Evolutionary conservation across 2,797 vertebrate genomes (phyloP), one percentile per base, ranked within the genome.

Genomic region (Coregonus ussuriensis): DNA sequence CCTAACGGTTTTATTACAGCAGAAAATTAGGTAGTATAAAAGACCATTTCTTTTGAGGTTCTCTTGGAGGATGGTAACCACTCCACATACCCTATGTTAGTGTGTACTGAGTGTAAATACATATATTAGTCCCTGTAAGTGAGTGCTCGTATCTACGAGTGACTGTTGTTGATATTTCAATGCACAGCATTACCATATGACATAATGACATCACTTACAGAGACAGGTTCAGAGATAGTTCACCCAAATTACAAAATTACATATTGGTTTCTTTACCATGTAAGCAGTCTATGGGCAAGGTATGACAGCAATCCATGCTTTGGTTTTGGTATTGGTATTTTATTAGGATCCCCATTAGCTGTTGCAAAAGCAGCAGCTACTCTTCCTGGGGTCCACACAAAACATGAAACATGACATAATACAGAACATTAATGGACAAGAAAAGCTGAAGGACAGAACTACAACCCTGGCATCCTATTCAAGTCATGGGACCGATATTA

Each of bases 1-100:
- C 66, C 53, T 14, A 72, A 67, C 47, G 51, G 35, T 82, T 82
- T 82, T 62, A 80, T 80, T 68, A 76, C 53, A 41, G 70, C 78
- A 77, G 74, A 7, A 62, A 59, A 54, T 63, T 62, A 63, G 41
- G 37, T 35, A 6, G 33, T 35, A 6, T 18, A 68, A 33, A 68
- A 33, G 15, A 18, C 76, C 67, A 72, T 18, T 54, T 71, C 13
- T 51, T 75, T 73, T 74, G 71, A 75, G 31, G n/a, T 74, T 59
- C 35, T 74, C 47, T 21, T 67, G 56, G 62, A 16, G 56, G 29
- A 62, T 66, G 21, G 7, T 53, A 79, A 79, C 63, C 72, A 35
- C 59, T 37, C 70, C 7, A 16, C 3, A 29, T 47, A 16, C 47
- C 6, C 18, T 65, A 16, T 25, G 25, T 33, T 72, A 66, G 35